Evolutionary conservation across 2,113 vertebrate species (phyloP), one percentile per base, ranked within the genome.

Genomic region (Phaetusa simplex): DNA sequence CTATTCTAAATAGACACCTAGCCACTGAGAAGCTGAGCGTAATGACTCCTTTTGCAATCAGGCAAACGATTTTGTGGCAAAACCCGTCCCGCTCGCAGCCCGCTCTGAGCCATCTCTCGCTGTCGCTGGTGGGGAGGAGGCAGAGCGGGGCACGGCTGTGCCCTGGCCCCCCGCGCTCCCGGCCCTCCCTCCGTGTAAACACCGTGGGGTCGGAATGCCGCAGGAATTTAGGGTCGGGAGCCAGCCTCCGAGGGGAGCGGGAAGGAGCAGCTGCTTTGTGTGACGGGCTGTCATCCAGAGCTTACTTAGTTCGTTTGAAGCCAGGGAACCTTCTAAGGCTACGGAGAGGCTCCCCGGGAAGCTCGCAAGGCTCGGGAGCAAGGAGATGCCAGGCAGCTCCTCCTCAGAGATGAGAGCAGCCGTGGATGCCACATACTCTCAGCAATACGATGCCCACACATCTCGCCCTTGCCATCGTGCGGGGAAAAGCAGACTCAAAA

Each of bases 181-280:
- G 3, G 58, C 49, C 56, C 40, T 93, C 66, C 36, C 67, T 90
- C 86, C 4, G 0, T 88, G 80, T 95, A 95, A 97, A 96, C 93
- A 96, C 22, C 74, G 12, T 2, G 0, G 47, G 56, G 38, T 34
- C 0, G 43, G 93, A 93, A 96, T 90, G 89, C 81, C 1, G 6
- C 34, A 85, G 81, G 91, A 94, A 95, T 97, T 38, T 81, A 87
- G 86, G 88, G 72, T 91, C 5, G 3, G 61, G 84, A 96, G 70
- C 81, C 93, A 96, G 45, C 65, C 80, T 87, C 72, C 1, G 11
- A 95, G 61, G 81, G 86, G 72, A 96, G 77, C 0, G 1, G 43
- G 69, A 91, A 91, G 81, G 52, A 96, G 81, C 94, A 97, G 93
- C 94, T 96, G 96, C 91, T 95, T 91, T 72, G 56, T 87, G 70